Evolutionary conservation across 2,888 invertebrate species (phyloP).

Genomic region (Dryomyza anilis): DNA sequence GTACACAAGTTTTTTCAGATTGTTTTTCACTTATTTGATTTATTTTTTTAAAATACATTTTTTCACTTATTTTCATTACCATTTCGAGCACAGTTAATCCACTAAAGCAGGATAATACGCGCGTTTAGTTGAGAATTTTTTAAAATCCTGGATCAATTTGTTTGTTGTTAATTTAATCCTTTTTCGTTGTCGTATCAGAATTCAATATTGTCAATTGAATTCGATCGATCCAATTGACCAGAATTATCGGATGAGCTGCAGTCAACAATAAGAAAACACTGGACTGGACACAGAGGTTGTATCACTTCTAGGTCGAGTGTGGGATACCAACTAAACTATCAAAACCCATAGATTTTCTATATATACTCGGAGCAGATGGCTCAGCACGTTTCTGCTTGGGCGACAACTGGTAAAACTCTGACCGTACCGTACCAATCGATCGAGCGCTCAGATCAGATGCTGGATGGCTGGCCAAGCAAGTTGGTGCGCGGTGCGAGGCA

Average conservation of each 20-base stretch:
- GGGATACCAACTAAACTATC: slow-evolving; percentile 61
- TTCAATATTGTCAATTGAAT: slow-evolving; percentile 58
- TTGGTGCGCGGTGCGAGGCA: slow-evolving; percentile 12
- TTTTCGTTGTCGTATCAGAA: slow-evolving; percentile 53
- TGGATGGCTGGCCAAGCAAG: slow-evolving; percentile 25
- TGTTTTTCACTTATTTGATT: not conserved
- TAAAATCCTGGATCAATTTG: slow-evolving; percentile 23
- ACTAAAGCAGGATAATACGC: slow-evolving; percentile 39
- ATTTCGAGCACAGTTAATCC: slow-evolving; percentile 52
- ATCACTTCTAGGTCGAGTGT: slow-evolving; percentile 59
- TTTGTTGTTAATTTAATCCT: slow-evolving; percentile 34
- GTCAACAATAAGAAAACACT: slow-evolving; percentile 34
- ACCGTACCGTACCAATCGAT: slow-evolving; percentile 47
- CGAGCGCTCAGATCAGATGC: slow-evolving; percentile 29
- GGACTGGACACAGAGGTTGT: slow-evolving; percentile 44
- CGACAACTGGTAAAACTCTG: slow-evolving; percentile 57
- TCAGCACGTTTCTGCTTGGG: slow-evolving; percentile 46
- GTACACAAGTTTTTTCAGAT: not conserved
- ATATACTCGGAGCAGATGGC: slow-evolving; percentile 55
- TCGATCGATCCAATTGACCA: slow-evolving; percentile 51
- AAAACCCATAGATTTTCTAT: slow-evolving; percentile 60
- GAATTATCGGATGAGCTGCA: slow-evolving; percentile 27
- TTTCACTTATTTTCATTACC: slow-evolving; percentile 41
- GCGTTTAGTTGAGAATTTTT: slow-evolving; percentile 17
- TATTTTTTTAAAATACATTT: not conserved